phyloP scores from a whole-genome alignment of 2,888 invertebrate species.

The Ophion ventricosus region DNA sequence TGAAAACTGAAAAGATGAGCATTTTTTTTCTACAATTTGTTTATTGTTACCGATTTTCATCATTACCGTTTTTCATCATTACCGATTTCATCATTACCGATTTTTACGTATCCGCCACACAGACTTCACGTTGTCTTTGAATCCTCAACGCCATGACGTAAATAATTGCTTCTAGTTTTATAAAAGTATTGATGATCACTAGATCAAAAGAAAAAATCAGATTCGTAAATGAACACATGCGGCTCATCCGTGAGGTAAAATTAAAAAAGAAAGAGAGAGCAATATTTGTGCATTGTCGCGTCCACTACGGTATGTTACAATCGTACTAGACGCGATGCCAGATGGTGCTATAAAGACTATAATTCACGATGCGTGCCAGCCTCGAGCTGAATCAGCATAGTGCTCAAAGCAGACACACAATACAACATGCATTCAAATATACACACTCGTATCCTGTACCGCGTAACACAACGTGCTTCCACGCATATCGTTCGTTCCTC shows the following conservation, averaged over 20 bases:
- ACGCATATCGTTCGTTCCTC: slow-evolving; percentile 62
- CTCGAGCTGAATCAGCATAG: slow-evolving; percentile 55
- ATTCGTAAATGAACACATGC: no score
- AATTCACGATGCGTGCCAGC: slow-evolving; percentile 50
- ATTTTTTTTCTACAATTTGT: neutral
- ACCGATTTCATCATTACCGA: no score
- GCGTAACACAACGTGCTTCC: slow-evolving; percentile 58
- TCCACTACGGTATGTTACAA: slow-evolving; percentile 25
- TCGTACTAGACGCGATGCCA: slow-evolving; percentile 49
- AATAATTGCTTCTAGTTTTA: no score
- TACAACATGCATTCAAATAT: slow-evolving; percentile 2
- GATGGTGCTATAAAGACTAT: slow-evolving; percentile 50
- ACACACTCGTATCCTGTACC: slow-evolving; percentile 34
- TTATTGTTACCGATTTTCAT: no score
- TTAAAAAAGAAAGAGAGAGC: slow-evolving; percentile 22
- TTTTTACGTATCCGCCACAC: no score
- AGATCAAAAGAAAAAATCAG: no score
- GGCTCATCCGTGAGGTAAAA: neutral
- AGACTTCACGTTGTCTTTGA: no score
- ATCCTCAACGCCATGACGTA: no score
- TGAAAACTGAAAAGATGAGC: neutral
- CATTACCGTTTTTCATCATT: no score
- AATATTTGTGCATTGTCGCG: slow-evolving; percentile 17
- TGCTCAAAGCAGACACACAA: slow-evolving; percentile 25
- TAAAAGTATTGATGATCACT: no score